Conservation (phyloP, 1,140 invertebrate species). For the Cyclargus thomasi region DNA sequence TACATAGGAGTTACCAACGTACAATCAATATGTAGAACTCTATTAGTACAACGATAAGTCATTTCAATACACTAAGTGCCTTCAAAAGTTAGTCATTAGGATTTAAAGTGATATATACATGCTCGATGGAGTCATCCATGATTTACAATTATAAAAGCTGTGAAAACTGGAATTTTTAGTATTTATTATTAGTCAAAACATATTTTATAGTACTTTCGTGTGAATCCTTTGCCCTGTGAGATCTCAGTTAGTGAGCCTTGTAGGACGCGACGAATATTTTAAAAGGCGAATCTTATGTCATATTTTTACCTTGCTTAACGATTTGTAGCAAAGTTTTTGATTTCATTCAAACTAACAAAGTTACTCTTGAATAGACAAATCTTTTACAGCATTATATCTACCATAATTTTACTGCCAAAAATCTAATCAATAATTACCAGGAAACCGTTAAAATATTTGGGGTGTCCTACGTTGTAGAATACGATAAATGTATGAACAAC, state of each 20-base stretch:
- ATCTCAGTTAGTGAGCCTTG: slow-evolving; percentile 7
- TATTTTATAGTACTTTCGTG: neutral
- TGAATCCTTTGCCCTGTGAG: slow-evolving; percentile 3
- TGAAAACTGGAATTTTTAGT: slow-evolving; percentile 8
- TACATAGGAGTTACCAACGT: slow-evolving; percentile 70
- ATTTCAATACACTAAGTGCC: slow-evolving; percentile 70
- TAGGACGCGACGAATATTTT: neutral
- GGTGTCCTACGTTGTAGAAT: neutral
- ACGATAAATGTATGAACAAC: slow-evolving; percentile 10
- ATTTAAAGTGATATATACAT: slow-evolving; percentile 48
- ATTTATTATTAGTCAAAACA: slow-evolving; percentile 14
- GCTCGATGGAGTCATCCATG: slow-evolving; percentile 6
- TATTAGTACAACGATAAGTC: slow-evolving; percentile 67
- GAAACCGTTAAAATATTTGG: slow-evolving; percentile 6
- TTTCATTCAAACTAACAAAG: too few species aligned
- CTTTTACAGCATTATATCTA: too few species aligned
- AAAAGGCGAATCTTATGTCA: too few species aligned
- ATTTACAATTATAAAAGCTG: slow-evolving; percentile 9
- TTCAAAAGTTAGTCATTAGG: slow-evolving; percentile 70
- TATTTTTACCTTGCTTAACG: too few species aligned
- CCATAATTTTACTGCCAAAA: too few species aligned
- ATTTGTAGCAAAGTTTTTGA: too few species aligned
- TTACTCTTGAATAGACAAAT: too few species aligned
- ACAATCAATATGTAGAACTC: slow-evolving; percentile 69
- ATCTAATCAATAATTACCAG: too few species aligned